Evolutionary conservation across 2,113 vertebrate genomes (phyloP).

Genomic region (Copsychus sechellarum): DNA sequence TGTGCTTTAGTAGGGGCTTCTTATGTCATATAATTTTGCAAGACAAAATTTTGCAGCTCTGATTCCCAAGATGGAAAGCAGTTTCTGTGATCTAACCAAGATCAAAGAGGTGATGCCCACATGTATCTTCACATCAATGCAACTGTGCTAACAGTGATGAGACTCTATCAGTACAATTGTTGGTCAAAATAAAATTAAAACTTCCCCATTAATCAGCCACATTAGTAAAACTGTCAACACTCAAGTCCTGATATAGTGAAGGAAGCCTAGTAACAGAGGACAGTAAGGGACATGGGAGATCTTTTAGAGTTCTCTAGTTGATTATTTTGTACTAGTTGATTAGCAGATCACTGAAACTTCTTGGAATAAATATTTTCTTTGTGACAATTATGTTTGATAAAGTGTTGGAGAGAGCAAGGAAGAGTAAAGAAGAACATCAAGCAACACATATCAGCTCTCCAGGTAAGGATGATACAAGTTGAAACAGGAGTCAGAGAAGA

Average conservation of each 20-base stretch:
- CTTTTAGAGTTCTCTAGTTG: not conserved
- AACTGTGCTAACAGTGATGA: not conserved
- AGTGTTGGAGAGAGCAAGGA: not conserved
- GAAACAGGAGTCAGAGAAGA: not conserved
- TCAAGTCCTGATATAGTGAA: not conserved
- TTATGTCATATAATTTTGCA: not conserved
- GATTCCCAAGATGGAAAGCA: not conserved
- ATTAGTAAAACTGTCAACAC: not conserved
- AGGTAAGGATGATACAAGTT: not conserved
- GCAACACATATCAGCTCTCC: fast-evolving
- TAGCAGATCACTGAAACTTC: not conserved
- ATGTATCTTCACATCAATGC: not conserved
- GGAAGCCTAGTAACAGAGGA: not conserved
- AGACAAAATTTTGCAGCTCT: not conserved
- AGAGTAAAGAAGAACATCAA: not conserved
- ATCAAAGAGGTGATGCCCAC: not conserved
- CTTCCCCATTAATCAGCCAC: not conserved
- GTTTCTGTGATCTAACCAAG: not conserved
- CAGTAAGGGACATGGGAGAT: not conserved
- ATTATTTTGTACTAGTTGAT: not conserved
- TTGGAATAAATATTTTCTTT: not conserved
- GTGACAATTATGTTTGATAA: not conserved
- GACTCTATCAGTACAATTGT: not conserved
- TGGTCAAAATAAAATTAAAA: not conserved
- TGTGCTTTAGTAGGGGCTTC: not conserved